Base-by-base conservation (phyloP, 2,888 invertebrate species). In the Stictocephala bisonia region DNA sequence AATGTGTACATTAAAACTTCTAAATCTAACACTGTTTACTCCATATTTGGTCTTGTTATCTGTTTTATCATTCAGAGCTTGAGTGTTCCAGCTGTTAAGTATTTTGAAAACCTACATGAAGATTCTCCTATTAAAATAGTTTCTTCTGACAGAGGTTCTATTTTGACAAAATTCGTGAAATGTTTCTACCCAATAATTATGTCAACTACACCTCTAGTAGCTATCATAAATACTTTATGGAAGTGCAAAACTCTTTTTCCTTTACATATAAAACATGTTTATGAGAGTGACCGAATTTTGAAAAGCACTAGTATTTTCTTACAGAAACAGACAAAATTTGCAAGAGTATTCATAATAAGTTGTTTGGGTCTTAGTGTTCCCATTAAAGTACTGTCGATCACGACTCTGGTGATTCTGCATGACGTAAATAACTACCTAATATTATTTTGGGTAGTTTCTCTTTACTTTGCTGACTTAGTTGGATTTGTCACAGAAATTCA, bases 111-210 rank as follows among this genome's bases (percentile, higher is more conserved):
- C 4, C 13, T 60, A 1, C 18, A 22, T 6, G 31, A 31, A 22
- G 22, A 13, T 6, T 29, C 35, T 1, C 35, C 35, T 11, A 40
- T 40, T n/a, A 35, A 11, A 1, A 20, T n/a, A n/a, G n/a, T n/a
- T n/a, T n/a, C n/a, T n/a, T n/a, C 60, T n/a, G 35, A 22, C 22
- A 35, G 35, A 35, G 60, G 60, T 2, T 40, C 27, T 22, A n/a
- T 60, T 31, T 40, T 60, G 9, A 60, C 60, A 1, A 60, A 35
- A 7, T 60, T 60, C n/a, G 60, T 60, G 2, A 60, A 60, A n/a
- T 13, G 31, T 22, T 60, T 60, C 20, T 60, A 60, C 27, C 60
- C 60, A 13, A 60, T 60, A 40, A 22, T 60, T 13, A 60, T 60
- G 35, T 60, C 29, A 27, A 7, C 15, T n/a, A 60, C 60, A 7